Conservation (phyloP, 2,888 invertebrate genomes). For the Pheosia tremula region DNA sequence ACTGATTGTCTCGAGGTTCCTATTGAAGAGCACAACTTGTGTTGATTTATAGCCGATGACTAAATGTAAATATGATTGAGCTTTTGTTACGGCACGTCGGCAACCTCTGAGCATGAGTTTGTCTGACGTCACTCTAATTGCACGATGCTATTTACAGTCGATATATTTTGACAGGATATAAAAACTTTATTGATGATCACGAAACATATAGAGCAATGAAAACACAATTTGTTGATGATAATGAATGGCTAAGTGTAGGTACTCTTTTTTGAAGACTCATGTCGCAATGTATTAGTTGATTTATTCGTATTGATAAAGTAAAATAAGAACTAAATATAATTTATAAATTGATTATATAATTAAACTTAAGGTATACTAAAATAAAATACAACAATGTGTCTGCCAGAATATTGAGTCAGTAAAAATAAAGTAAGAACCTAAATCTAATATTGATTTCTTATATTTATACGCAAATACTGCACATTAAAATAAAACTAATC, state of each 20-base stretch:
- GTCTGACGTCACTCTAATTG: slow-evolving; percentile 53
- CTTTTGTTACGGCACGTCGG: slow-evolving; percentile 56
- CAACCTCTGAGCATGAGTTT: slow-evolving; percentile 45
- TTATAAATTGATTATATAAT: too few species aligned
- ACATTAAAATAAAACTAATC: too few species aligned
- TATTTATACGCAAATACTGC: too few species aligned
- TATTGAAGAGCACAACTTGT: slow-evolving; percentile 63
- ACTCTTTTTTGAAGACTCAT: slow-evolving; percentile 22
- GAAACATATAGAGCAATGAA: slow-evolving; percentile 45
- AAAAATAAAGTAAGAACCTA: too few species aligned
- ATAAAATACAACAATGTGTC: too few species aligned
- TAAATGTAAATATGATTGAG: slow-evolving; percentile 77
- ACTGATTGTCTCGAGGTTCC: slow-evolving; percentile 70
- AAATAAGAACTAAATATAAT: too few species aligned
- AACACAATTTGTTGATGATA: slow-evolving; percentile 39
- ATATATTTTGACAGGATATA: slow-evolving; percentile 50
- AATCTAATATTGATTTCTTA: too few species aligned
- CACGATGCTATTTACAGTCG: slow-evolving; percentile 39
- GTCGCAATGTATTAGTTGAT: too few species aligned
- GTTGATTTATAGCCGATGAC: slow-evolving; percentile 73
- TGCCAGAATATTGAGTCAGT: too few species aligned
- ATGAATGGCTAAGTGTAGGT: slow-evolving; percentile 33
- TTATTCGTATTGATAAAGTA: too few species aligned
- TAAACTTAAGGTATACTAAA: too few species aligned
- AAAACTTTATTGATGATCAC: slow-evolving; percentile 42